Evolutionary conservation across 2,888 invertebrate genomes (phyloP).

Genomic region (Lissonota sp.): DNA sequence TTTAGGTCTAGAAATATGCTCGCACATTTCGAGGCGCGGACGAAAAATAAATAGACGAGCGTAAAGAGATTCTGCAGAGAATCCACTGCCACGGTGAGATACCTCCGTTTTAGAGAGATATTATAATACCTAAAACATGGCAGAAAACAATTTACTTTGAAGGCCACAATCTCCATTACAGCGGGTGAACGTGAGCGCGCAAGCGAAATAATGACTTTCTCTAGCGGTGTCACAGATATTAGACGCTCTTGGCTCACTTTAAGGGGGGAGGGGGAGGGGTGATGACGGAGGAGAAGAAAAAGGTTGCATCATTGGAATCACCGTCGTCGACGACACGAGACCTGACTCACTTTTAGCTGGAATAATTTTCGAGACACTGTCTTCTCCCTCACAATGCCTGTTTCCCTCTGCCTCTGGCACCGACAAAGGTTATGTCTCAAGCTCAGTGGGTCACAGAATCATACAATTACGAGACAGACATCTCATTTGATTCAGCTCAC

Average conservation of each 20-base stretch:
- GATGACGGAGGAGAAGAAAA: background rate
- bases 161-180: constrained; percentile 83
- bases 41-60: constrained; percentile 44
- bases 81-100: constrained; percentile 53
- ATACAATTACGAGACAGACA: constrained; percentile 28
- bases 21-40: constrained; percentile 2
- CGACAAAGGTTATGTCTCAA: constrained; percentile 83
- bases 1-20: background rate
- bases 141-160: constrained; percentile 83
- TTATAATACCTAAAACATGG: constrained; percentile 67
- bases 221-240: constrained; percentile 74
- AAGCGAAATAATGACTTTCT: constrained; percentile 82
- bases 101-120: constrained; percentile 12
- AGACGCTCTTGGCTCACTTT: constrained; percentile 56
- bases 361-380: constrained; percentile 43
- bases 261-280: constrained; percentile 2
- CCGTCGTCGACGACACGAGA: constrained; percentile 58
- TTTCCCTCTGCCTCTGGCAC: constrained; percentile 45
- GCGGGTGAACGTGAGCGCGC: constrained; percentile 76
- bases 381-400: constrained; percentile 34
- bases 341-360: constrained; percentile 66
- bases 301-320: constrained; percentile 71
- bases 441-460: constrained; percentile 81
- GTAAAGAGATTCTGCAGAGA: constrained; percentile 49
- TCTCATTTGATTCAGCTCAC: constrained; percentile 38